phyloP scores from a whole-genome alignment of 1,140 invertebrate genomes.

The Temnothorax longispinosus region DNA sequence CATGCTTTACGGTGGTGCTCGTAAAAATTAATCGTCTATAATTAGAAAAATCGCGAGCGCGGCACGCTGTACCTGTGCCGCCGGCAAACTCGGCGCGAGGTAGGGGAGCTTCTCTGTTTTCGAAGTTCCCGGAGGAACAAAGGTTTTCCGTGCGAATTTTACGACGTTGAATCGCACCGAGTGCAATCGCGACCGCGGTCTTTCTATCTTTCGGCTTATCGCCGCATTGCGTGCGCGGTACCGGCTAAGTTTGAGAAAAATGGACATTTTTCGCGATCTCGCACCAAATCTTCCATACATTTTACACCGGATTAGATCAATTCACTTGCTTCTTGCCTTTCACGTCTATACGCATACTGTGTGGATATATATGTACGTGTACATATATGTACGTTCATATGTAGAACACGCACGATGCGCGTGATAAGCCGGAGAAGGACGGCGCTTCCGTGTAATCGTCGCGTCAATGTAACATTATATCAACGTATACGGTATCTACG shows the following conservation, averaged over 20 bases:
- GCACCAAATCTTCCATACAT: too few species aligned
- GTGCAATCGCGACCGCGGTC: background rate
- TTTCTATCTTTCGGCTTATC: background rate
- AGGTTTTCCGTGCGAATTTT: conserved; percentile 19
- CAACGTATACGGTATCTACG: conserved; percentile 42
- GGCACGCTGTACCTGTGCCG: conserved; percentile 1
- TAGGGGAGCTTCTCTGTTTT: conserved; percentile 30
- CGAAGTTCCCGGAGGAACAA: conserved; percentile 20
- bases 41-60: conserved; percentile 77
- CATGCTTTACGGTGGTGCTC: conserved; percentile 76
- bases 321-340: conserved; percentile 14
- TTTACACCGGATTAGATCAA: background rate
- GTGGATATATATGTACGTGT: background rate
- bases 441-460: conserved; percentile 48
- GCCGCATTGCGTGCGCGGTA: too few species aligned
- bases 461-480: conserved; percentile 62
- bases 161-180: background rate
- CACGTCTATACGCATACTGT: background rate
- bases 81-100: background rate
- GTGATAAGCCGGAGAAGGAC: conserved; percentile 41
- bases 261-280: background rate
- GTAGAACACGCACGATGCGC: background rate
- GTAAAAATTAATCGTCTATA: conserved; percentile 81
- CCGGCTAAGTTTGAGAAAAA: conserved; percentile 11
- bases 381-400: background rate